A percentile compares a stretch with the other conserved stretches of the same genome.
Evolutionary conservation across 2,888 invertebrate genomes (phyloP).

Genomic region (Xylocampa areola): DNA sequence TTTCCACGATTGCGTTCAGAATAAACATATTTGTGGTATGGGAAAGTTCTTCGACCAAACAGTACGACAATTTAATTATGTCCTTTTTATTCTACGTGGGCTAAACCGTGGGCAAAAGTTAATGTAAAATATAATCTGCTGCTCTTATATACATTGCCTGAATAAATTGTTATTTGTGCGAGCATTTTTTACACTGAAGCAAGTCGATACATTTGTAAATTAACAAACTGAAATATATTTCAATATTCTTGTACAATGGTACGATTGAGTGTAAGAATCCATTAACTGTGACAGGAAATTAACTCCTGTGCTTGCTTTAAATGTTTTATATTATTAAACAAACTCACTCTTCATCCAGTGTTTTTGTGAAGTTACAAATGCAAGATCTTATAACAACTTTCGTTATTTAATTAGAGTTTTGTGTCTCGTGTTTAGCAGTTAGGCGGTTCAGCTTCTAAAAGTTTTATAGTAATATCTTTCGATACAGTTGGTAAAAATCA

Average conservation of each 20-base stretch:
- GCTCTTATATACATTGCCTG: not conserved
- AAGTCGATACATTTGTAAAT: conserved; percentile 15
- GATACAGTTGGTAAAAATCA: too few relatives aligned
- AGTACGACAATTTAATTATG: too few relatives aligned
- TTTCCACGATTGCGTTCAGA: too few relatives aligned
- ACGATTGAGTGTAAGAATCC: conserved; percentile 27
- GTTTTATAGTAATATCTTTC: too few relatives aligned
- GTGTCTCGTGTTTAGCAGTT: too few relatives aligned
- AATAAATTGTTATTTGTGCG: conserved; percentile 3
- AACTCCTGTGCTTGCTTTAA: conserved; percentile 27
- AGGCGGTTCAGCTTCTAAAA: too few relatives aligned
- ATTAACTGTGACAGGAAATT: conserved; percentile 48
- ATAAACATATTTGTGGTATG: too few relatives aligned
- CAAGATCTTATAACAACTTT: not conserved
- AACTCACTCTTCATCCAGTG: conserved; percentile 4
- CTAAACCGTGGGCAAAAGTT: not conserved
- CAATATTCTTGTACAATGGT: conserved; percentile 21
- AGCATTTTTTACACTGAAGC: conserved; percentile 8
- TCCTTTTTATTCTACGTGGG: too few relatives aligned
- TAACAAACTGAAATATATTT: conserved; percentile 25
- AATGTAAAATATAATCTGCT: not conserved
- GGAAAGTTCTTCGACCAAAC: too few relatives aligned
- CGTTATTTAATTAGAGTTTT: not conserved
- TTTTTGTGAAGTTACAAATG: conserved; percentile 1
- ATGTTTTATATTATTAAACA: conserved; percentile 13